Conservation (phyloP, 2,113 vertebrate genomes). For the Willisornis vidua region DNA sequence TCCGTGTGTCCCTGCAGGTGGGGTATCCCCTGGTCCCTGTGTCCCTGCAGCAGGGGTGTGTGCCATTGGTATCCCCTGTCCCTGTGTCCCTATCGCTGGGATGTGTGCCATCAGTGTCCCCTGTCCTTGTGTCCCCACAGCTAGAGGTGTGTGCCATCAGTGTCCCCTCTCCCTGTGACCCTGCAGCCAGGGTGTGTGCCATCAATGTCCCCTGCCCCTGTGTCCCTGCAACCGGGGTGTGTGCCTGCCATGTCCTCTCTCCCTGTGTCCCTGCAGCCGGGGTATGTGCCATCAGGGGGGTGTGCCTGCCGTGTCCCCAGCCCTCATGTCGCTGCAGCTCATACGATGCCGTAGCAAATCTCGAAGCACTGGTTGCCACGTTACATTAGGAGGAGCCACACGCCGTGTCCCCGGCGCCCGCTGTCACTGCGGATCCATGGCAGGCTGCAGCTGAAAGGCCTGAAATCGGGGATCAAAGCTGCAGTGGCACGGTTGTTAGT, state of each 20-base stretch:
- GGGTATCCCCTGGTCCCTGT: accelerated
- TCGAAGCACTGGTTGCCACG: not conserved
- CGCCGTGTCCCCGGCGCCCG: not conserved
- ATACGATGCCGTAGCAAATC: not conserved
- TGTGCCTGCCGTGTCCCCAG: not conserved
- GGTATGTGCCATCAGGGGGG: not conserved
- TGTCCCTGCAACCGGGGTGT: not conserved
- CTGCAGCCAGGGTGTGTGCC: not conserved
- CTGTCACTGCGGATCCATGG: not conserved
- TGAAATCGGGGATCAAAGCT: not conserved
- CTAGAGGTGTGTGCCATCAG: not conserved
- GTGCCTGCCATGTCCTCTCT: not conserved
- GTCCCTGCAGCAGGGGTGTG: not conserved
- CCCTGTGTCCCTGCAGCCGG: accelerated
- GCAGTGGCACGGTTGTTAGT: not conserved
- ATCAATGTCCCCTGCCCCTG: not conserved
- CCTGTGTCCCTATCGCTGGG: not conserved
- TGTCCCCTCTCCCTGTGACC: not conserved
- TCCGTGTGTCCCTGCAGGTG: not conserved
- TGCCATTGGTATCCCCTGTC: accelerated
- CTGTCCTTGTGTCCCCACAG: not conserved
- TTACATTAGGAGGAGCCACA: conserved; percentile 1
- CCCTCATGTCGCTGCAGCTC: not conserved
- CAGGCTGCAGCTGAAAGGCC: not conserved
- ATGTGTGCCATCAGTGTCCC: not conserved